phyloP scores from a whole-genome alignment of 2,113 vertebrate species.

The Gobiocypris rarus region DNA sequence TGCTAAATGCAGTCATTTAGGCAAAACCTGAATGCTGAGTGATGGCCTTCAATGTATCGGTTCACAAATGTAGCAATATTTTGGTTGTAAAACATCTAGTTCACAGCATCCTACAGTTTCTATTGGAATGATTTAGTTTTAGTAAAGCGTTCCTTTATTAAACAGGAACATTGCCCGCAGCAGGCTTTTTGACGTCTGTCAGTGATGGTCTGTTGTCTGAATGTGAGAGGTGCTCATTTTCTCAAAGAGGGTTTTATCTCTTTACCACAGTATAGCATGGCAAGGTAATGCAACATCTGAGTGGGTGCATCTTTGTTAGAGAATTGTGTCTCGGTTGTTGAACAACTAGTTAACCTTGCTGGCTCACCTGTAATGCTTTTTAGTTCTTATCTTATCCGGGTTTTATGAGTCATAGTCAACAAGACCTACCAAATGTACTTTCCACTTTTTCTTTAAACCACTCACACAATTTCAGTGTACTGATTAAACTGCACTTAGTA shows the following conservation, averaged over 20 bases:
- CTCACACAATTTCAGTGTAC: background rate
- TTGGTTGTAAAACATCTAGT: background rate
- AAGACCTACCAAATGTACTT: background rate
- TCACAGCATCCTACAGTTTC: background rate
- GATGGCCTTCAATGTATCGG: background rate
- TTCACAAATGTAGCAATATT: too few relatives aligned
- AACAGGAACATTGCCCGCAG: background rate
- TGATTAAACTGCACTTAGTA: background rate
- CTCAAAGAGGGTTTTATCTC: background rate
- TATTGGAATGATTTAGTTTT: background rate
- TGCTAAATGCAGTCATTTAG: background rate
- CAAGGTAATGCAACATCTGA: background rate
- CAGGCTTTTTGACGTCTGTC: background rate
- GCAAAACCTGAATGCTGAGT: background rate
- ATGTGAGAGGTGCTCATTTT: background rate
- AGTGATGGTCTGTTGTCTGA: conserved; percentile 1
- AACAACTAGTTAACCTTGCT: background rate
- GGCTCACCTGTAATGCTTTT: background rate
- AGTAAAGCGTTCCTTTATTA: background rate
- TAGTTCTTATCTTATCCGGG: background rate
- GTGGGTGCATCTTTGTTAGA: background rate
- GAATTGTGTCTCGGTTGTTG: background rate
- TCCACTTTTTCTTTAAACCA: background rate
- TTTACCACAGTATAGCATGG: background rate
- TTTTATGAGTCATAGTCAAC: background rate